phyloP scores from a whole-genome alignment of 2,888 invertebrate species.

The Trilocha varians region DNA sequence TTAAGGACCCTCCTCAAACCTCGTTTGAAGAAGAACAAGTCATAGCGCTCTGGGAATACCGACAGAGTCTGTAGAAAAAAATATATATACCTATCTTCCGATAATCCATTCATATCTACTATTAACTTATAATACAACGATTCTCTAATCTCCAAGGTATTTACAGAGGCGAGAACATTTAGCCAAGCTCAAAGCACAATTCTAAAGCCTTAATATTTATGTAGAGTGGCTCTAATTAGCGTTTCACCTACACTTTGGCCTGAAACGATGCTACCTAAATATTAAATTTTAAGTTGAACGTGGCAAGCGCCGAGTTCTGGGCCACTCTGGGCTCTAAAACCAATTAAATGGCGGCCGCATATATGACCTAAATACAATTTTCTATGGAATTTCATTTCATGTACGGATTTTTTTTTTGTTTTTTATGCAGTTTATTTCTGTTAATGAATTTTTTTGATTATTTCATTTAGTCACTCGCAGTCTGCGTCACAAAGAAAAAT shows the following conservation, averaged over 20 bases:
- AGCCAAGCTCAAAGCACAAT: background rate
- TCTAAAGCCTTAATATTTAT: background rate
- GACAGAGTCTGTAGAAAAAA: no score
- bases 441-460: no score
- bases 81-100: no score
- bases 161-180: background rate
- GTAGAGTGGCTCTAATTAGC: constrained; percentile 3
- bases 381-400: background rate
- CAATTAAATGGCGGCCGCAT: constrained; percentile 21
- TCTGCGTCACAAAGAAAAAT: no score
- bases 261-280: constrained; percentile 17
- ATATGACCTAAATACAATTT: background rate
- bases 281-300: constrained; percentile 23
- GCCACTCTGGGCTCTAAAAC: constrained; percentile 22
- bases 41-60: no score
- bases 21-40: no score
- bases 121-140: background rate
- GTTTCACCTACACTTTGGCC: constrained; percentile 5
- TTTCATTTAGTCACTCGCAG: no score
- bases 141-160: background rate
- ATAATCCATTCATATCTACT: no score
- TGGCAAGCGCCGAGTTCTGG: constrained; percentile 19
- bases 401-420: no score
- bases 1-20: no score
- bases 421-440: no score